Conservation (phyloP, 2,888 invertebrate genomes). For the Hypercompe scribonia region DNA sequence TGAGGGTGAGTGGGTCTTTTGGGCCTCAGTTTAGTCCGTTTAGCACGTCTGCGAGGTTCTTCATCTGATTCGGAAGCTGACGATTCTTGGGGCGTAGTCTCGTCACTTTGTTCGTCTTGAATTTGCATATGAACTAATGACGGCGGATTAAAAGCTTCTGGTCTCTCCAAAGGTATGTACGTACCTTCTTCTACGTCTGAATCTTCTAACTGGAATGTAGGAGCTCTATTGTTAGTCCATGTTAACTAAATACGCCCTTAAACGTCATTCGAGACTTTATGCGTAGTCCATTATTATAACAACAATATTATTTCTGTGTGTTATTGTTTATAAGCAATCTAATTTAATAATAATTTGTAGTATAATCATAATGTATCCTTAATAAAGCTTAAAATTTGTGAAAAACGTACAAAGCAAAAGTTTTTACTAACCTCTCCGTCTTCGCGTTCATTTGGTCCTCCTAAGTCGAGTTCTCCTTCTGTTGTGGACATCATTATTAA, state of each 20-base stretch:
- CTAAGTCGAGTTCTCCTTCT: slow-evolving; percentile 87
- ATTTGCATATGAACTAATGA: slow-evolving; percentile 84
- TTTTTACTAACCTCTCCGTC: slow-evolving; percentile 89
- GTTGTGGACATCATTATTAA: slow-evolving; percentile 84
- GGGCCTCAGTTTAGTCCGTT: slow-evolving; percentile 83
- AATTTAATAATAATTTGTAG: neutral
- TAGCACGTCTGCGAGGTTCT: slow-evolving; percentile 81
- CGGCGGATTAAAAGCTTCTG: slow-evolving; percentile 83
- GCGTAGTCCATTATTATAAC: neutral
- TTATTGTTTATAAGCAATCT: neutral
- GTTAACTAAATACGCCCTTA: slow-evolving; percentile 13
- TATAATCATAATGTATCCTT: neutral
- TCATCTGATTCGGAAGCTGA: slow-evolving; percentile 88
- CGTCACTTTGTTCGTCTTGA: slow-evolving; percentile 87
- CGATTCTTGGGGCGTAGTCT: slow-evolving; percentile 81
- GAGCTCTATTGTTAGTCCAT: slow-evolving; percentile 19
- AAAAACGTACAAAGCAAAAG: slow-evolving; percentile 32
- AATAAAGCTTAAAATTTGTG: neutral
- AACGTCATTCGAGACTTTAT: neutral
- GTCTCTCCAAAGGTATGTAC: slow-evolving; percentile 87
- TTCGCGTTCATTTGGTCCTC: slow-evolving; percentile 87
- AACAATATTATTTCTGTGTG: neutral
- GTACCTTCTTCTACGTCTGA: slow-evolving; percentile 84
- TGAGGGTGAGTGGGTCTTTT: slow-evolving; percentile 66
- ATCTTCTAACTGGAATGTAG: slow-evolving; percentile 74